Evolutionary conservation across 2,797 vertebrate species (phyloP).

Genomic region (Muscicapa striata): DNA sequence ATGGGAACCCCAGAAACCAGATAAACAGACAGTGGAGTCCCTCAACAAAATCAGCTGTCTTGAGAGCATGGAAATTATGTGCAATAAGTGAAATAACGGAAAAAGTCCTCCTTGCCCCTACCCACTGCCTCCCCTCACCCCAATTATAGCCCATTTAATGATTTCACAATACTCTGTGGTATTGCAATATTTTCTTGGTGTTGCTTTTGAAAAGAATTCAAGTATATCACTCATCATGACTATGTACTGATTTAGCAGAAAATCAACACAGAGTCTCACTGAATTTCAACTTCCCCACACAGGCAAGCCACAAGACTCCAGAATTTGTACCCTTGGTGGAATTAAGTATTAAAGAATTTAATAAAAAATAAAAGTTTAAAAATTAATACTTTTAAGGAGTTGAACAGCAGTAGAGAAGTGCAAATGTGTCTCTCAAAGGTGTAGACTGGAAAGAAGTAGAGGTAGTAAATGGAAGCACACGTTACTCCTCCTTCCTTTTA

Average conservation of each 20-base stretch:
- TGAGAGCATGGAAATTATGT: background rate
- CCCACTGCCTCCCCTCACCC: background rate
- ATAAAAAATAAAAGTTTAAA: background rate
- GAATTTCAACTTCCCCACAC: background rate
- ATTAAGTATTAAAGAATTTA: background rate
- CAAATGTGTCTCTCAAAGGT: background rate
- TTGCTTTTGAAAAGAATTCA: constrained; percentile 30
- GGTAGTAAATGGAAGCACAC: background rate
- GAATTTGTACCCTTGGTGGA: background rate
- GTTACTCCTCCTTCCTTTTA: background rate
- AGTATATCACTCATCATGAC: background rate
- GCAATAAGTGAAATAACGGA: background rate
- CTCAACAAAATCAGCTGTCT: background rate
- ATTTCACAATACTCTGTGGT: constrained; percentile 12
- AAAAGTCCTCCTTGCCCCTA: background rate
- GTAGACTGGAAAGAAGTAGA: background rate
- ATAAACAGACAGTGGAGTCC: background rate
- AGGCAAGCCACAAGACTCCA: background rate
- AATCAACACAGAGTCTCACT: background rate
- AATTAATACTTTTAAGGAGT: background rate
- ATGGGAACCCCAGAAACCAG: rapidly evolving
- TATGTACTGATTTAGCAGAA: constrained; percentile 12
- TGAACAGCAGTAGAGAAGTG: background rate
- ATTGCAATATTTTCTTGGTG: background rate
- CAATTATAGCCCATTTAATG: background rate